Evolutionary conservation across 2,797 vertebrate species (phyloP).

Genomic region (Urophycis tenuis): DNA sequence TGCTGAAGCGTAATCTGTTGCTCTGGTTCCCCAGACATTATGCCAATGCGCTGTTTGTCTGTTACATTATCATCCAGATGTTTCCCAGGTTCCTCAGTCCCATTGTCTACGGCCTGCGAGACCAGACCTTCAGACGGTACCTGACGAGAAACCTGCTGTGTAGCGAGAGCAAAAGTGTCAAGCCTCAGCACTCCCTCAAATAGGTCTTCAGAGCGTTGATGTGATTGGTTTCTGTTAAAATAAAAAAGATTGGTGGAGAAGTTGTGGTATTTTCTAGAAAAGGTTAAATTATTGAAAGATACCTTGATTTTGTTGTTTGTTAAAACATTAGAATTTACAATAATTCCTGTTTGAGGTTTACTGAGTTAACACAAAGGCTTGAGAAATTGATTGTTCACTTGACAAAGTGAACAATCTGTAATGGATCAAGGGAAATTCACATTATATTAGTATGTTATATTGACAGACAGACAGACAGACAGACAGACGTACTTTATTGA

Average conservation of each 20-base stretch:
- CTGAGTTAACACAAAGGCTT: no score
- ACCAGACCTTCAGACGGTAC: slow-evolving; percentile 35
- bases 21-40: slow-evolving; percentile 20
- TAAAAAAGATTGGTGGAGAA: background rate
- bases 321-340: no score
- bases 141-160: slow-evolving; percentile 23
- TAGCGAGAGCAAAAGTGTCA: background rate
- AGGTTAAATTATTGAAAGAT: background rate
- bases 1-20: slow-evolving; percentile 2
- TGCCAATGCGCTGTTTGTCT: slow-evolving; percentile 16
- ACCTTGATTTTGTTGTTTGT: no score
- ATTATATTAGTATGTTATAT: no score
- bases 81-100: slow-evolving; percentile 41
- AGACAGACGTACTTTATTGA: no score
- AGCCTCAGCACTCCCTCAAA: background rate
- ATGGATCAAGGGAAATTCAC: no score
- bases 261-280: background rate
- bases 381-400: no score
- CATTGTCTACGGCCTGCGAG: slow-evolving; percentile 36
- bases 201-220: background rate
- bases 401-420: no score
- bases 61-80: slow-evolving; percentile 27
- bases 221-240: background rate
- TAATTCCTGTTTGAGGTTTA: no score
- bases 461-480: no score